Percentiles rank a stretch among this genome's conserved stretches.
Conservation (phyloP, 2,797 vertebrate genomes). For the Myiothlypis coronata region DNA sequence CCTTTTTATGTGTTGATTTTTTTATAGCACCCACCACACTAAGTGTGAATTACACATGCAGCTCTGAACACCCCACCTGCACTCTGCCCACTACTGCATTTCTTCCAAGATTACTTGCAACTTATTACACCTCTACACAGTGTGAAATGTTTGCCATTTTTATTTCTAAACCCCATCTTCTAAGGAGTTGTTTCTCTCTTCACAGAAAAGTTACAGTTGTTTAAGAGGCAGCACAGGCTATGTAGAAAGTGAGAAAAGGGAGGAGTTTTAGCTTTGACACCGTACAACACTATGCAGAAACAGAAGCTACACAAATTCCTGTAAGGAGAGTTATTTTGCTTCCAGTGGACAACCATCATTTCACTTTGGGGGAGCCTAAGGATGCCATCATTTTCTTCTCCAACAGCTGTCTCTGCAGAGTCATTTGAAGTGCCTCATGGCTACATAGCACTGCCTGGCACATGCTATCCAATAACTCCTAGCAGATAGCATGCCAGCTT, state of each 20-base stretch:
- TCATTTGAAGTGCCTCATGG: background rate
- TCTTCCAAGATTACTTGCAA: constrained; percentile 38
- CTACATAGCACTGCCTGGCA: background rate
- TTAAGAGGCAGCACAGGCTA: background rate
- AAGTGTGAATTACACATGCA: constrained; percentile 35
- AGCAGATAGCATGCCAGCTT: background rate
- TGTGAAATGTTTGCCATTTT: constrained; percentile 46
- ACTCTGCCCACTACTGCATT: constrained; percentile 33
- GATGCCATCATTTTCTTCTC: background rate
- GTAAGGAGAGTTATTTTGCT: background rate
- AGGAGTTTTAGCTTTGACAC: background rate
- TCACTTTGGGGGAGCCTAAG: background rate
- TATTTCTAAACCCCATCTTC: background rate
- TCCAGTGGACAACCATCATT: background rate
- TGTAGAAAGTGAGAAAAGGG: background rate
- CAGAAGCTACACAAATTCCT: background rate
- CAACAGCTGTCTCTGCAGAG: background rate
- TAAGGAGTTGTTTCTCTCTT: background rate
- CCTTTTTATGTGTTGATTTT: background rate
- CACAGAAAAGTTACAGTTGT: background rate
- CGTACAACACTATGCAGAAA: background rate
- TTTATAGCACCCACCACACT: background rate
- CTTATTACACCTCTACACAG: constrained; percentile 24
- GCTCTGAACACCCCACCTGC: constrained; percentile 46
- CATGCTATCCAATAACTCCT: background rate